Evolutionary conservation across 2,888 invertebrate species (phyloP), one percentile per base, ranked within the genome.

Genomic region (Agrilus cyanescens): DNA sequence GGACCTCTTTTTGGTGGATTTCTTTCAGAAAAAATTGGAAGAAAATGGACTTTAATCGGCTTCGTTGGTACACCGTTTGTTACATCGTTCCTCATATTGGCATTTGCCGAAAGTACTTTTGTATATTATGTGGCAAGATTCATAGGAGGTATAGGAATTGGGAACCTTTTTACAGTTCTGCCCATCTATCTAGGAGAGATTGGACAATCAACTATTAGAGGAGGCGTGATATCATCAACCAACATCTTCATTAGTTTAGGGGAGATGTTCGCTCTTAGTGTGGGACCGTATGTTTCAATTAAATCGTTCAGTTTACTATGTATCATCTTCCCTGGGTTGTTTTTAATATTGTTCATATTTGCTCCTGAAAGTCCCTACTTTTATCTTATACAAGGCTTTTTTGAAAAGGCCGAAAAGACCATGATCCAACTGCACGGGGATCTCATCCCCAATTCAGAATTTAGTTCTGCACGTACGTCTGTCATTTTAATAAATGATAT

Each of bases 121-220:
- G 5, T 60, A 67, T 78, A 14, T 29, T 68, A 64, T 47, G 48
- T 58, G 1, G 67, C 69, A 8, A 61, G 74, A 48, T 58, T 71
- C 25, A 46, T 74, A 3, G 63, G 64, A 20, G 86, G 86, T 37
- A 57, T 83, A 1, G 76, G 75, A 1, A 75, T 80, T 0, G 82
- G 84, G 0, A 75, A 80, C 55, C 68, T 79, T 10, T 80, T 80
- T 65, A 77, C 80, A 0, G 75, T 78, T 1, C 75, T 77, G 1
- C 85, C 88, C 0, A 82, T 87, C 75, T 89, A 88, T 65, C 76
- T 85, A 47, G 84, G 85, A 37, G 89, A 89, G 63, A 83, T 86
- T 32, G 75, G 85, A 10, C 80, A 84, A 70, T 77, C 79, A 42
- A 79, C 81, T 20, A 74, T 78, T 4, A 71, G 89, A 46, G 89